Base-by-base conservation (phyloP, 2,888 invertebrate species). In the Xanthia icteritia region DNA sequence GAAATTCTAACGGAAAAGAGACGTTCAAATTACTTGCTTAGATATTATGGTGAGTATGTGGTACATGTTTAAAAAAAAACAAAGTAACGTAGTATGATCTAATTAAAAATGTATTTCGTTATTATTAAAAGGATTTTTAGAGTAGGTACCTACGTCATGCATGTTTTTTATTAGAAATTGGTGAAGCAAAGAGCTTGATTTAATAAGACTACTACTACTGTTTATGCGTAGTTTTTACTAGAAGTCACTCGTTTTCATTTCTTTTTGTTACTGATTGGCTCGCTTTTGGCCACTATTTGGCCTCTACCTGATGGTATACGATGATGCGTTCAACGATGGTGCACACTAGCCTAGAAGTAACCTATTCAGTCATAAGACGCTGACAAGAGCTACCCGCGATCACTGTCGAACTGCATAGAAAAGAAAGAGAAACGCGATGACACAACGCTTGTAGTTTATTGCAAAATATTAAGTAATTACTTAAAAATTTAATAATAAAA, bases 1-100 rank as follows among this genome's bases (percentile, higher is more conserved):
- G 83, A 88, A 86, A 88, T 90, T 91, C 90, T 90, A 79, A 77
- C 78, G 77, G 64, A 87, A 89, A 90, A 83, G 84, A 90, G 83
- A 88, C 82, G 81, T 81, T 72, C 75, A 80, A 83, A 88, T 90
- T 85, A 84, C 74, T 39, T 84, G 74, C 65, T 80, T 70, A 71
- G 48, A 51, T 63, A 76, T 77, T 31, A 61, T 64, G 60, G 48
- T 77, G 20, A 36, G 39, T 77, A 31, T 54, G 79, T 64, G 58
- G 15, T 36, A 67, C 42, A 27, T 56, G 58, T 31, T 31, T 58
- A 64, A 74, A 70, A 76, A 42, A 48, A 68, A 77, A 77, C 60
- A 39, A 27, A 36, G 45, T 54, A 23, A 42, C 31, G 36, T 63
- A 54, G 20, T 65, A 42, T 31, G 5, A 23, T 66, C 70, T 85